Percentiles rank a stretch among this genome's conserved stretches.
Evolutionary conservation across 2,113 vertebrate species (phyloP).

Genomic region (Crotalus helleri): DNA sequence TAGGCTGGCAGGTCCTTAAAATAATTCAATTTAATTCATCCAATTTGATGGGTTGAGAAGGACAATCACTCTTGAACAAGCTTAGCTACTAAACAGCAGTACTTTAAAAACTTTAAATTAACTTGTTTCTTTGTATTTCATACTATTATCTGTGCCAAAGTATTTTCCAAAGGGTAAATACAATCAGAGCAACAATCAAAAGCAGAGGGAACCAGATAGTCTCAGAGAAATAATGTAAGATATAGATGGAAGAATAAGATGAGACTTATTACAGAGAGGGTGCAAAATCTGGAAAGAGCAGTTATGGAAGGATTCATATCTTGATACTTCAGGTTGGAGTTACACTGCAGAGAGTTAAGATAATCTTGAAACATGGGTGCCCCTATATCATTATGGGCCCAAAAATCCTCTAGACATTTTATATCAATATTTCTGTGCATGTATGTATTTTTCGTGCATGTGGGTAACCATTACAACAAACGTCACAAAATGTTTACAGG

Average conservation of each 20-base stretch:
- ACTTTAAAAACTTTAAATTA: accelerated
- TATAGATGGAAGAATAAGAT: not conserved
- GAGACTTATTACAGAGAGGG: not conserved
- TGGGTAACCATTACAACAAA: slow-evolving; percentile 19
- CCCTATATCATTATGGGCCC: not conserved
- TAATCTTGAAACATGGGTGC: not conserved
- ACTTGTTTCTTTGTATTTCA: accelerated
- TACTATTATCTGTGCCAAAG: accelerated
- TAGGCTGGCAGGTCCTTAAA: not conserved
- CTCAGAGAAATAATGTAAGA: not conserved
- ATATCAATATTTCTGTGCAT: not conserved
- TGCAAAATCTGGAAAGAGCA: not conserved
- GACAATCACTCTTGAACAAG: not conserved
- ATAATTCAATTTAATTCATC: not conserved
- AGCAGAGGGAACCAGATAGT: not conserved
- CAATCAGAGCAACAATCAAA: slow-evolving; percentile 5
- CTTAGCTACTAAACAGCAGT: not conserved
- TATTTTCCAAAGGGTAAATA: not conserved
- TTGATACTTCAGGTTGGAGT: slow-evolving; percentile 34
- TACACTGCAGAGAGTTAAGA: not conserved
- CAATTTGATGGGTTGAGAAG: not conserved
- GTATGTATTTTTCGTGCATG: not conserved
- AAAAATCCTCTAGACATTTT: not conserved
- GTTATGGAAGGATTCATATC: slow-evolving; percentile 6
- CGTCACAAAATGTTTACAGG: slow-evolving; percentile 69